phyloP scores from a whole-genome alignment of 1,140 invertebrate species.

The Polypedilum pembai region DNA sequence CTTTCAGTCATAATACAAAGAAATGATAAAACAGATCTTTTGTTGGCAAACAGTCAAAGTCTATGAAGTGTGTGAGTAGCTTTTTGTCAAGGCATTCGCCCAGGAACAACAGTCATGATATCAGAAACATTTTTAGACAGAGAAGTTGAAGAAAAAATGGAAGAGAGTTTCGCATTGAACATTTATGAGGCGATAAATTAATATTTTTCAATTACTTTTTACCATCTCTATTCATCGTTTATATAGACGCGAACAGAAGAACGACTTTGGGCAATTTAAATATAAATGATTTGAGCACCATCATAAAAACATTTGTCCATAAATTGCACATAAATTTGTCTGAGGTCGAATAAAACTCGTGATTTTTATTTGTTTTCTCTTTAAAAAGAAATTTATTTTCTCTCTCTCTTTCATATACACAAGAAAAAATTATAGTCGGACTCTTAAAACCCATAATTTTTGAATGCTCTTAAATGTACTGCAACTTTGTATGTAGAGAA shows the following conservation, averaged over 20 bases:
- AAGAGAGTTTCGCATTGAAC: not conserved
- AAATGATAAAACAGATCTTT: too few relatives aligned
- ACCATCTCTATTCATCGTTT: not conserved
- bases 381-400: not conserved
- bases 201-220: constrained; percentile 4
- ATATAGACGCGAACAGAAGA: not conserved
- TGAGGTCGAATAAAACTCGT: not conserved
- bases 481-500: not conserved
- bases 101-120: too few relatives aligned
- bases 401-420: not conserved
- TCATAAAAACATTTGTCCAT: constrained; percentile 18
- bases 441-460: constrained; percentile 9
- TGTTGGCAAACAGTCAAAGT: too few relatives aligned
- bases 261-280: not conserved
- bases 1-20: too few relatives aligned
- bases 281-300: not conserved
- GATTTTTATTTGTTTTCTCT: constrained; percentile 19
- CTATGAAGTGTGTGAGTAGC: too few relatives aligned
- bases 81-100: too few relatives aligned
- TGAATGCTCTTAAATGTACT: not conserved
- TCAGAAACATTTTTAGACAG: too few relatives aligned
- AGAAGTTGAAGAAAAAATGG: too few relatives aligned
- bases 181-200: constrained; percentile 3
- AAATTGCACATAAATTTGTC: not conserved
- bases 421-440: not conserved